These are phyloP conservation scores for Autographa pulchrina DNA, from an alignment of 2,888 invertebrate species.

Conservation along the genomic window DNA sequence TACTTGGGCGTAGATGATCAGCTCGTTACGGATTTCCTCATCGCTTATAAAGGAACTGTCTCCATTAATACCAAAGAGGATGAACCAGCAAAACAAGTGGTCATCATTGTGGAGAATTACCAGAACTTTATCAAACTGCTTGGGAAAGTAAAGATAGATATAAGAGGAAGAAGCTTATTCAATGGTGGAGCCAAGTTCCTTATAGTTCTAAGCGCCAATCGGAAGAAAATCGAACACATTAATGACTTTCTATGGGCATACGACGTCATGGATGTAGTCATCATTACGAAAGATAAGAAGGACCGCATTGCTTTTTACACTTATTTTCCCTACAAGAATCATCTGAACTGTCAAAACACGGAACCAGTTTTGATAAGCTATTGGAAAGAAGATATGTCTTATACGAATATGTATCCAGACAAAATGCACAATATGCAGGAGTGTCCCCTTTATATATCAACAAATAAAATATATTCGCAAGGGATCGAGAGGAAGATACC, in stretches of 20 bases:
- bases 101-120: slow-evolving; percentile 72
- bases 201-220: slow-evolving; percentile 67
- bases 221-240: slow-evolving; percentile 68
- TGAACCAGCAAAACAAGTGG: slow-evolving; percentile 69
- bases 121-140: slow-evolving; percentile 71
- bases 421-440: slow-evolving; percentile 78
- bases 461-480: slow-evolving; percentile 75
- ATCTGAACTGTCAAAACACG: slow-evolving; percentile 73
- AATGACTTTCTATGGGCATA: slow-evolving; percentile 73
- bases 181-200: slow-evolving; percentile 72
- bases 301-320: slow-evolving; percentile 68
- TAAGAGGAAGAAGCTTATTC: slow-evolving; percentile 73
- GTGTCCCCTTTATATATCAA: slow-evolving; percentile 79
- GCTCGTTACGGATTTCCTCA: slow-evolving; percentile 68
- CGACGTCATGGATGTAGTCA: slow-evolving; percentile 70
- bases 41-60: slow-evolving; percentile 71
- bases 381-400: slow-evolving; percentile 59
- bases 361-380: slow-evolving; percentile 67
- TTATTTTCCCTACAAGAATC: slow-evolving; percentile 75
- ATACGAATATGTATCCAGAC: slow-evolving; percentile 68
- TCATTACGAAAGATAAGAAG: slow-evolving; percentile 62
- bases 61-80: slow-evolving; percentile 69
- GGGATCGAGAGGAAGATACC: slow-evolving; percentile 72
- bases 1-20: slow-evolving; percentile 69
- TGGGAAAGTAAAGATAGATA: slow-evolving; percentile 70